Evolutionary conservation across 2,888 invertebrate genomes (phyloP).

Genomic region (Steinernema hermaphroditum): DNA sequence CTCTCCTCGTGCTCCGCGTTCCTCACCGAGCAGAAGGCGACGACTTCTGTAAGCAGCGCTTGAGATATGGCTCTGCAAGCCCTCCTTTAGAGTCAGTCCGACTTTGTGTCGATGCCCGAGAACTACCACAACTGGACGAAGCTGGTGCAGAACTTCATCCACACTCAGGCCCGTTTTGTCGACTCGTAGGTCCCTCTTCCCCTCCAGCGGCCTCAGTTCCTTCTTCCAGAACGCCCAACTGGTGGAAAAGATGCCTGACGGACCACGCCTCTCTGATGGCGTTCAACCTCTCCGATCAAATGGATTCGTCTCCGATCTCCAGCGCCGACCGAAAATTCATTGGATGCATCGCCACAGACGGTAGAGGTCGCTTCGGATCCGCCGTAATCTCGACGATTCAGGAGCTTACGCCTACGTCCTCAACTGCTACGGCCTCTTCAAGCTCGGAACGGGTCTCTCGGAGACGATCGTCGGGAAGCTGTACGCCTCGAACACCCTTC

Average conservation of each 20-base stretch:
- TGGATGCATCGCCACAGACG: conserved; percentile 41
- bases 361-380: conserved; percentile 13
- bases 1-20: conserved; percentile 47
- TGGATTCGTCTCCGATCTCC: conserved; percentile 10
- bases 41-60: background rate
- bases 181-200: conserved; percentile 2
- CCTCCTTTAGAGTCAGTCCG: background rate
- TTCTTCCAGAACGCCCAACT: background rate
- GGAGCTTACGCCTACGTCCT: conserved; percentile 87
- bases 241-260: conserved; percentile 23
- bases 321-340: conserved; percentile 23
- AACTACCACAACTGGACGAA: conserved; percentile 13
- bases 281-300: conserved; percentile 5
- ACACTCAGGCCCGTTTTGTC: conserved; percentile 10
- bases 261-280: conserved; percentile 16
- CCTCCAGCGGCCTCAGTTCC: background rate
- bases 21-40: conserved; percentile 42
- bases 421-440: conserved; percentile 79
- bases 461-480: conserved; percentile 89
- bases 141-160: conserved; percentile 23
- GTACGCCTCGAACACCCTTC: conserved; percentile 81
- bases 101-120: conserved; percentile 21
- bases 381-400: no score
- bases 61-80: no score
- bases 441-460: conserved; percentile 91